phyloP scores from a whole-genome alignment of 2,888 invertebrate genomes.

The Meghimatium bilineatum region DNA sequence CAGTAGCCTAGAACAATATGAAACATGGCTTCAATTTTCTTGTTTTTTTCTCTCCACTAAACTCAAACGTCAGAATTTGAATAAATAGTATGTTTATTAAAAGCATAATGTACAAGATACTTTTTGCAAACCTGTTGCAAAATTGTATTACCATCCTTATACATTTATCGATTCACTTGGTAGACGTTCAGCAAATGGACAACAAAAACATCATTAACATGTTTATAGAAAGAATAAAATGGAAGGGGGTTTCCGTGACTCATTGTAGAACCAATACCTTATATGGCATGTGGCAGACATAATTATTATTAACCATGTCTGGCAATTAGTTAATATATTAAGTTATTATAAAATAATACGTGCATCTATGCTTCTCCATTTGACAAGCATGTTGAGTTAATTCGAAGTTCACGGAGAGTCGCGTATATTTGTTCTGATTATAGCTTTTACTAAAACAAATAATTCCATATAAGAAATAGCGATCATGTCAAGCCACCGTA shows the following conservation, averaged over 20 bases:
- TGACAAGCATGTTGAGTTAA: background rate
- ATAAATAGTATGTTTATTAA: too few species aligned
- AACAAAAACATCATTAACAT: background rate
- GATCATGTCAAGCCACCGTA: background rate
- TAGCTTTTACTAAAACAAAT: background rate
- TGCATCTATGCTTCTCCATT: background rate
- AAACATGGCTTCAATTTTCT: too few species aligned
- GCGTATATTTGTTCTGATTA: background rate
- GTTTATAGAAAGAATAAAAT: background rate
- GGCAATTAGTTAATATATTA: background rate
- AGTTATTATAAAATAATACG: background rate
- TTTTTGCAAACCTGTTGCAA: too few species aligned
- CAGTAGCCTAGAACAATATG: too few species aligned
- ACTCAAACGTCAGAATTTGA: too few species aligned
- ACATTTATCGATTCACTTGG: background rate
- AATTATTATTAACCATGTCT: background rate
- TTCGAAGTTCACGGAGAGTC: background rate
- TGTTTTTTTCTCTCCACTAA: too few species aligned
- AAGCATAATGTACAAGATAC: too few species aligned
- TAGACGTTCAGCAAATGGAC: background rate
- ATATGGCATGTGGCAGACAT: conserved; percentile 20
- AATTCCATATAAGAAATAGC: background rate
- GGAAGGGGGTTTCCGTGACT: conserved; percentile 38
- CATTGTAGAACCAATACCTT: conserved; percentile 9
- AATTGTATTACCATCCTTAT: too few species aligned